Evolutionary conservation across 2,797 vertebrate species (phyloP), one percentile per base, ranked within the genome.

Genomic region (Propithecus perrieri): DNA sequence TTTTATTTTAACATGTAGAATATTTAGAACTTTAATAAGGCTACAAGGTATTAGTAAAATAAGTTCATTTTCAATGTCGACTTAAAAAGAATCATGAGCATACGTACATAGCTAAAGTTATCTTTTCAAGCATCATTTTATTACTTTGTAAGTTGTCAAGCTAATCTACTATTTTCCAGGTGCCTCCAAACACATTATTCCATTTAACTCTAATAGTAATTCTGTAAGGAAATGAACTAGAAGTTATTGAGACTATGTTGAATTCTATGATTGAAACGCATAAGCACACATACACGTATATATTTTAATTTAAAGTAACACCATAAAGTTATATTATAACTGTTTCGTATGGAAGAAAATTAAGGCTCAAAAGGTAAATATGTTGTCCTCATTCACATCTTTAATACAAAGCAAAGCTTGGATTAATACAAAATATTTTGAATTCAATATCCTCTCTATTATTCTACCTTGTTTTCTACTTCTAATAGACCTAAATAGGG

Each of bases 1-100:
- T 97, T 97, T 96, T 93, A 95, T 95, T 96, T 97, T 93, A 93
- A 46, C 63, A 85, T 86, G 22, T 48, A 80, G 65, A 90, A 91
- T 87, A 95, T 81, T 97, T 93, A 96, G 96, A 97, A 94, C 84
- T 91, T 97, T 53, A 89, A 41, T 93, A 94, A 81, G 50, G 20
- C 10, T 76, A 76, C 76, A 80, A 94, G 53, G 65, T 75, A 93
- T 96, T 87, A 76, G 38, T 67, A 89, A 95, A 95, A 78, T 75
- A 94, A 94, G 15, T 95, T 89, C 28, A 93, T 84, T 93, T 72
- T 97, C 75, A 91, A 72, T 76, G 89, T 93, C 9, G 0, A 92
- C 83, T 94, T 91, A 71, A 92, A 96, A 98, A 86, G 83, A 86
- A 91, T 83, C 79, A 84, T 53, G 63, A 96, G 53, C 67, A 63